Base-by-base conservation (phyloP, 1,140 invertebrate genomes). In the Megalonaias nervosa region DNA sequence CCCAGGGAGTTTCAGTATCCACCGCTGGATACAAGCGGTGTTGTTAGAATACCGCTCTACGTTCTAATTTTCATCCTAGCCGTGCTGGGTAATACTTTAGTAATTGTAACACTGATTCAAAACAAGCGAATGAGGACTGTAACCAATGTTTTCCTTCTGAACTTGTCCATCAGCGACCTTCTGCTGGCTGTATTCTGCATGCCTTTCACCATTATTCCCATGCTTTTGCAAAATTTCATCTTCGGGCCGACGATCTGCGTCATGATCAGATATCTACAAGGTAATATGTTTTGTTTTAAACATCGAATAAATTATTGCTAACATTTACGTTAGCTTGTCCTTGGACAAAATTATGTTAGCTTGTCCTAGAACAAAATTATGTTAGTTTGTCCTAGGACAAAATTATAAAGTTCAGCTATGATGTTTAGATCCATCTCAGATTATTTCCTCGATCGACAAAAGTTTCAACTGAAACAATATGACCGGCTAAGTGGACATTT, bases 111-210 rank as follows among this genome's bases (percentile, higher is more conserved):
- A 0, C 89, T 97, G 26, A 92, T 94, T 0, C 94, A 94, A 84
- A 96, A 96, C 88, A 94, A 94, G 83, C 91, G 95, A 81, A 97
- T 97, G 96, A 92, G 95, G 70, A 96, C 96, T 0, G 95, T 97
- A 5, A 97, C 96, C 15, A 96, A 97, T 88, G 94, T 97, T 9
- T 97, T 96, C 89, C 92, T 97, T 38, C 92, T 96, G 17, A 97
- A 96, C 91, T 91, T 97, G 92, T 94, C 90, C 61, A 77, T 90
- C 58, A 86, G 87, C 76, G 96, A 97, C 90, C 93, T 97, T 67
- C 91, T 97, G 9, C 92, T 97, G 57, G 95, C 95, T 9, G 95
- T 97, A 0, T 95, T 97, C 88, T 97, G 96, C 85, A 95, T 97
- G 93, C 96, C 96, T 0, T 96, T 97, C 82, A 97, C 96, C 0